Conservation (phyloP, 2,888 invertebrate species). For the Cosmopolites sordidus region DNA sequence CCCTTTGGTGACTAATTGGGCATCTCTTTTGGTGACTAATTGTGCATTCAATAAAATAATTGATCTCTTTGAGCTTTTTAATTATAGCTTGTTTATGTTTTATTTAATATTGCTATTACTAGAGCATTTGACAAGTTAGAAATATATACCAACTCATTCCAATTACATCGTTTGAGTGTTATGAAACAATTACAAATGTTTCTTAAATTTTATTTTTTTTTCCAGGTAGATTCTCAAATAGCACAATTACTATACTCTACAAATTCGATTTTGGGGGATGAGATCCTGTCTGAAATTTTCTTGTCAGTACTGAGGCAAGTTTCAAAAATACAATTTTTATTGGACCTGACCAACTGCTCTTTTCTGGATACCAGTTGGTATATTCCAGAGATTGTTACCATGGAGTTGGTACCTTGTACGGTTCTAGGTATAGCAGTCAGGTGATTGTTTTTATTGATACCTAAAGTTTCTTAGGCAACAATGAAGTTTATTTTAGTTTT, state of each 20-base stretch:
- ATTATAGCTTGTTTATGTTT: too few species aligned
- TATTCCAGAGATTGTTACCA: constrained; percentile 51
- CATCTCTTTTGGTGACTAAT: too few species aligned
- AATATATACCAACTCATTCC: too few species aligned
- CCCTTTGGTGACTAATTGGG: too few species aligned
- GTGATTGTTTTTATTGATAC: constrained; percentile 44
- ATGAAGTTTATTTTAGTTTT: constrained; percentile 50
- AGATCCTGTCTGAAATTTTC: constrained; percentile 58
- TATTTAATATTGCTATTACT: too few species aligned
- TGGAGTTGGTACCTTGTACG: constrained; percentile 61
- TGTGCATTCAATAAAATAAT: too few species aligned
- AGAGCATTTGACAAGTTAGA: too few species aligned
- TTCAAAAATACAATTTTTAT: constrained; percentile 51
- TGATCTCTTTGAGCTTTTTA: too few species aligned
- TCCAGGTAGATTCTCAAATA: constrained; percentile 24
- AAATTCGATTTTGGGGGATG: constrained; percentile 57
- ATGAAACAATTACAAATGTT: too few species aligned
- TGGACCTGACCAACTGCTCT: constrained; percentile 55
- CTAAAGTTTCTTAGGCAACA: too few species aligned
- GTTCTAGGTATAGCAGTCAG: constrained; percentile 59
- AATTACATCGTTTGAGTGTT: too few species aligned
- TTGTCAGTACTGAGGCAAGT: constrained; percentile 55
- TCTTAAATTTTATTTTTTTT: background rate
- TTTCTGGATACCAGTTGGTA: constrained; percentile 63
- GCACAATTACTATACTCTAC: constrained; percentile 34